Conservation (phyloP, 1,140 invertebrate species). For the Solen grandis region DNA sequence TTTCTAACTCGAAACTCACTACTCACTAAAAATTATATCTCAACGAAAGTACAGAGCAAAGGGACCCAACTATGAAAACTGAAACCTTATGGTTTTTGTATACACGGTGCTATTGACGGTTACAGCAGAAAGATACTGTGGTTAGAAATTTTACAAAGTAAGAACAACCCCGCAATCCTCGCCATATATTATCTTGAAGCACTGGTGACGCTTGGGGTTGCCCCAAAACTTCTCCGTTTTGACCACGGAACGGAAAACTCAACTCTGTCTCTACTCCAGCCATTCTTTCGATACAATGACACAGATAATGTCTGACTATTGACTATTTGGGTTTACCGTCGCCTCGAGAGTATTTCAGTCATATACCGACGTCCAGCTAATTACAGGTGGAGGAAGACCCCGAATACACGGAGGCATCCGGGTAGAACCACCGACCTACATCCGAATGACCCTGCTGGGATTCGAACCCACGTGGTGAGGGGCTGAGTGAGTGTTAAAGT, state of each 20-base stretch:
- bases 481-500: too few species aligned
- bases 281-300: slow-evolving; percentile 13
- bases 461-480: too few species aligned
- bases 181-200: slow-evolving; percentile 36
- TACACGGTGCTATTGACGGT: slow-evolving; percentile 3
- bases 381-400: too few species aligned
- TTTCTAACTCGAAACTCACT: too few species aligned
- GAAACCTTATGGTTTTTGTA: not conserved
- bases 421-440: too few species aligned
- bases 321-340: too few species aligned
- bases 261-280: slow-evolving; percentile 14
- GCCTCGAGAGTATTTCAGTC: too few species aligned
- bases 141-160: not conserved
- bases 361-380: too few species aligned
- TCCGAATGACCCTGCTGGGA: too few species aligned
- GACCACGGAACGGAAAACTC: slow-evolving; percentile 46
- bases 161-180: not conserved
- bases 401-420: too few species aligned
- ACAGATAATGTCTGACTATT: too few species aligned
- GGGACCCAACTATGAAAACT: not conserved
- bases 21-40: not conserved
- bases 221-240: not conserved
- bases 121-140: not conserved
- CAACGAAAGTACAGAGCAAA: not conserved
- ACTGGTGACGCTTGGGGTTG: not conserved